Conservation (phyloP, 2,797 vertebrate species). For the Garrulus glandarius region DNA sequence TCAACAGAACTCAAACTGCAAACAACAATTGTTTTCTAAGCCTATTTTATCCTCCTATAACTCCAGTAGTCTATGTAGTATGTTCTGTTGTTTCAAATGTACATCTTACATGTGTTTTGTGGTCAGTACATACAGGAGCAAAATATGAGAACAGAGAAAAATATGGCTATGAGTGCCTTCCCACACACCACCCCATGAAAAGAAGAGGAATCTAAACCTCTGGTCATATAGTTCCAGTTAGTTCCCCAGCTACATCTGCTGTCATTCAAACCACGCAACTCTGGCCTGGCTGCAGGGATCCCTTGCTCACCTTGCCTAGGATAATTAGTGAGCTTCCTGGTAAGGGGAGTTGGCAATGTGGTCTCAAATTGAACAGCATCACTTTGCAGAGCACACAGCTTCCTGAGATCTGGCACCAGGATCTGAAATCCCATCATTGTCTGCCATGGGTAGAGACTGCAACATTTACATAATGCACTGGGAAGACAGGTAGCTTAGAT, state of each 20-base stretch:
- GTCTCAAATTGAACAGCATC: not conserved
- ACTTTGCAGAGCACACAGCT: not conserved
- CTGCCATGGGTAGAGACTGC: not conserved
- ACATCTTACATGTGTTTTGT: not conserved
- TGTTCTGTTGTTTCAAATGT: not conserved
- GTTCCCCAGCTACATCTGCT: not conserved
- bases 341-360: not conserved
- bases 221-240: not conserved
- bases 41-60: rapidly evolving
- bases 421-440: not conserved
- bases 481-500: not conserved
- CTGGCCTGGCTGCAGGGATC: not conserved
- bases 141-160: too few species aligned
- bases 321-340: not conserved
- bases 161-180: not conserved
- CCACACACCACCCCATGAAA: not conserved
- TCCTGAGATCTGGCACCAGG: not conserved
- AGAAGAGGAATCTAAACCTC: not conserved
- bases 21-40: not conserved
- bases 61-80: rapidly evolving
- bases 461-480: not conserved
- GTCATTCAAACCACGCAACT: not conserved
- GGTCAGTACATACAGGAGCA: not conserved
- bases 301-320: not conserved
- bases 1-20: not conserved